A percentile compares a stretch with the other conserved stretches of the same genome.
phyloP scores from a whole-genome alignment of 2,797 vertebrate species.

The Bryconaethiops microstoma region DNA sequence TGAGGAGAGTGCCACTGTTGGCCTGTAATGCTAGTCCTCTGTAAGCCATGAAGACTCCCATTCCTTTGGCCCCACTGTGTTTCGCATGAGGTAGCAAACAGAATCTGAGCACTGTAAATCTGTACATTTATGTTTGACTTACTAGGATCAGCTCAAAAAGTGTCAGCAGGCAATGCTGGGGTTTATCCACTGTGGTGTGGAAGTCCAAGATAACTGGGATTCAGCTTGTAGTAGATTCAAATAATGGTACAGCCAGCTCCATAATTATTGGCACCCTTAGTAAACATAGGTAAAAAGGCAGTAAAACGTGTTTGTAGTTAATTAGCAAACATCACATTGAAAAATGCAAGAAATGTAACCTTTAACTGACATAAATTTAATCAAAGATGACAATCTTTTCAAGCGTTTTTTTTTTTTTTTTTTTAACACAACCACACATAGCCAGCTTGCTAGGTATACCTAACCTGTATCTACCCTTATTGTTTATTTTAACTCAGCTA shows the following conservation, averaged over 20 bases:
- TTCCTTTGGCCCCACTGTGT: conserved; percentile 50
- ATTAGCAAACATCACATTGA: too few relatives aligned
- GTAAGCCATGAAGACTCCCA: conserved; percentile 51
- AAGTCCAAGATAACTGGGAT: neutral
- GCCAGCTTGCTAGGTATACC: too few relatives aligned
- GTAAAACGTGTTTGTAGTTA: too few relatives aligned
- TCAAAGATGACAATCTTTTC: too few relatives aligned
- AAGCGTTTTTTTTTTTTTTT: too few relatives aligned
- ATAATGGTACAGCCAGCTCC: neutral
- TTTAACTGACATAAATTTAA: too few relatives aligned
- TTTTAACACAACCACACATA: too few relatives aligned
- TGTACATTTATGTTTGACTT: conserved; percentile 4
- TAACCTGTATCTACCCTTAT: too few relatives aligned
- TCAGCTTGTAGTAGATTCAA: neutral
- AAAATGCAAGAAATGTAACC: too few relatives aligned
- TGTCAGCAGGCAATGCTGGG: neutral
- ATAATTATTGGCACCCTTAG: too few relatives aligned
- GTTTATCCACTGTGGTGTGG: neutral
- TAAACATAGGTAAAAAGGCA: too few relatives aligned
- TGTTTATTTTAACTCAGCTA: too few relatives aligned
- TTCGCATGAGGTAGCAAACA: neutral
- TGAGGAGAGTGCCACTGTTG: conserved; percentile 58
- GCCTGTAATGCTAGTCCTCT: conserved; percentile 32
- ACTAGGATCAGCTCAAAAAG: neutral
- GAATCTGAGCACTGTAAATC: neutral